phyloP scores from a whole-genome alignment of 2,113 vertebrate species.

The Willisornis vidua region DNA sequence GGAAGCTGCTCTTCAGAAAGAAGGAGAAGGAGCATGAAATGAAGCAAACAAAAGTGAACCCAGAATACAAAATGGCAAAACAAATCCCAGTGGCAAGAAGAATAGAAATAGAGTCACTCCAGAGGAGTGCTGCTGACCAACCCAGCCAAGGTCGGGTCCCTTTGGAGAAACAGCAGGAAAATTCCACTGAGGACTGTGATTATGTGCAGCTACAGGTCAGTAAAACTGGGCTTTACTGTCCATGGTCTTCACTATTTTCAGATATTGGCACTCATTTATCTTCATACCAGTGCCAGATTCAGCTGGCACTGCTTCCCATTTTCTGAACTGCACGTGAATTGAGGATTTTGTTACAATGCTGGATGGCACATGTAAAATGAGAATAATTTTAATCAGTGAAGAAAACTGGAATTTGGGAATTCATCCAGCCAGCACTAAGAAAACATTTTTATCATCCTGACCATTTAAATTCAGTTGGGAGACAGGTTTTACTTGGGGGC shows the following conservation, averaged over 20 bases:
- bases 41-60: not conserved
- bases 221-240: not conserved
- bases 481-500: not conserved
- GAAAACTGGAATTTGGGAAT: not conserved
- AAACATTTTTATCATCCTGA: not conserved
- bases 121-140: not conserved
- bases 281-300: not conserved
- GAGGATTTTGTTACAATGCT: not conserved
- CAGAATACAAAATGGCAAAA: slow-evolving; percentile 17
- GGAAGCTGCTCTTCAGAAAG: slow-evolving; percentile 88
- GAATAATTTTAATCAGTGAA: not conserved
- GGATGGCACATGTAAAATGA: not conserved
- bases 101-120: slow-evolving; percentile 7
- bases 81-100: not conserved
- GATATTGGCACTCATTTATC: not conserved
- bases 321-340: not conserved
- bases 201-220: slow-evolving; percentile 83
- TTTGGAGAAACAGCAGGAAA: not conserved
- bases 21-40: slow-evolving; percentile 60
- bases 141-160: not conserved
- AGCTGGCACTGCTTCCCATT: not conserved
- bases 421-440: not conserved
- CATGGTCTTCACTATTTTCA: not conserved
- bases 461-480: not conserved
- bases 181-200: slow-evolving; percentile 68